These are phyloP conservation scores for Drosophila nannoptera DNA, from an alignment of 1,140 invertebrate genomes.

Conservation along the genomic window DNA sequence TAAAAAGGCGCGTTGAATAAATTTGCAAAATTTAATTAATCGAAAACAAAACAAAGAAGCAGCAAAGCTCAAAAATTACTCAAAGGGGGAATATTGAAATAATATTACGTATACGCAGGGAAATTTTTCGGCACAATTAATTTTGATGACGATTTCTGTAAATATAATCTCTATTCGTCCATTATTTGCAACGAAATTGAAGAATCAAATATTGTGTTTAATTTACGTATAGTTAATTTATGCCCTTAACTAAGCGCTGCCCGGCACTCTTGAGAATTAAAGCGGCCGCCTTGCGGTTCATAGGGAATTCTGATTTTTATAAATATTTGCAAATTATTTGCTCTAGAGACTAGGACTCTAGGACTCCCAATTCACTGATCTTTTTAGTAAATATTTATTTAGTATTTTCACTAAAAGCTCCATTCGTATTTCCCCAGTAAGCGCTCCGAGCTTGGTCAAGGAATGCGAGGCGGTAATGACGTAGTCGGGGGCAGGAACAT, in stretches of 20 bases:
- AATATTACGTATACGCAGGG: constrained; percentile 20
- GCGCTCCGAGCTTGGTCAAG: background rate
- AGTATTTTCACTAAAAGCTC: background rate
- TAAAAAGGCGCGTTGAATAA: constrained; percentile 11
- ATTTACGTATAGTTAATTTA: no score
- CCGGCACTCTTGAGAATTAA: no score
- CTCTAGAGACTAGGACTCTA: background rate
- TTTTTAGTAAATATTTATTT: constrained; percentile 11
- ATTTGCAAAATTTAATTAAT: constrained; percentile 14
- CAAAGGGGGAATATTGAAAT: constrained; percentile 32
- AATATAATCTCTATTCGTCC: no score
- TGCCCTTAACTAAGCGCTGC: no score
- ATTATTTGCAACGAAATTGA: no score
- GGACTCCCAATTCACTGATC: background rate
- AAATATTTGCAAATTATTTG: background rate
- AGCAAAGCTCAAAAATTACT: constrained; percentile 27
- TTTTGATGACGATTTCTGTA: no score
- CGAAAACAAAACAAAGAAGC: constrained; percentile 45
- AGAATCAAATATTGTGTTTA: no score
- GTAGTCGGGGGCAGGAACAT: constrained; percentile 36
- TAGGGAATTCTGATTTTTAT: no score
- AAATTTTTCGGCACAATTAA: no score
- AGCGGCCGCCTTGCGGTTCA: no score
- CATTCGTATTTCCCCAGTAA: background rate
- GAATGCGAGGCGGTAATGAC: constrained; percentile 32